Evolutionary conservation across 2,888 invertebrate species (phyloP).

Genomic region (Agonopterix arenella): DNA sequence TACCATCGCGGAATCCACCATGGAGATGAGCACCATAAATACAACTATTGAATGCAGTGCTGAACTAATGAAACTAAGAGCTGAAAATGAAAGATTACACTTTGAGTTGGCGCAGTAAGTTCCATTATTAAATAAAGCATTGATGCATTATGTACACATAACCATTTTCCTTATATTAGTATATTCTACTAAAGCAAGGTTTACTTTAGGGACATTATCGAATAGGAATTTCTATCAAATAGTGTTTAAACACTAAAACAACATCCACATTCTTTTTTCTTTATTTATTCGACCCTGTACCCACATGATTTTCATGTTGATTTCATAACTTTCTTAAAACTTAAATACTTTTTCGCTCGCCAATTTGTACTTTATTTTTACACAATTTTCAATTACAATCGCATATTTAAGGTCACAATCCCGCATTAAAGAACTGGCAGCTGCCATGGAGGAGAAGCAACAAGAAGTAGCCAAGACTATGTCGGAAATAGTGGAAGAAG

Average conservation of each 20-base stretch:
- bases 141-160: too few species aligned
- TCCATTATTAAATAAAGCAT: neutral
- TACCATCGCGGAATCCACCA: constrained; percentile 41
- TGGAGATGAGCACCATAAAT: constrained; percentile 38
- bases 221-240: too few species aligned
- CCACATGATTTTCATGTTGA: too few species aligned
- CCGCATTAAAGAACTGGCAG: constrained; percentile 38
- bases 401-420: constrained; percentile 36
- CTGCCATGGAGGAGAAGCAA: constrained; percentile 41
- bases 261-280: too few species aligned
- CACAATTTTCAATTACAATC: neutral
- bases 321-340: too few species aligned
- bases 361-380: too few species aligned
- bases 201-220: too few species aligned
- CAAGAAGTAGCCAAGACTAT: constrained; percentile 34
- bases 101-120: constrained; percentile 60
- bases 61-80: constrained; percentile 43
- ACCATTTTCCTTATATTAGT: too few species aligned
- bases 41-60: constrained; percentile 25
- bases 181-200: too few species aligned
- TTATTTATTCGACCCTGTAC: too few species aligned
- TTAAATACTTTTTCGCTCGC: too few species aligned
- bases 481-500: constrained; percentile 47
- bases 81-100: constrained; percentile 57
- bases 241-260: too few species aligned